Evolutionary conservation across 2,888 invertebrate genomes (phyloP).

Genomic region (Thecocarcelia acutangulata): DNA sequence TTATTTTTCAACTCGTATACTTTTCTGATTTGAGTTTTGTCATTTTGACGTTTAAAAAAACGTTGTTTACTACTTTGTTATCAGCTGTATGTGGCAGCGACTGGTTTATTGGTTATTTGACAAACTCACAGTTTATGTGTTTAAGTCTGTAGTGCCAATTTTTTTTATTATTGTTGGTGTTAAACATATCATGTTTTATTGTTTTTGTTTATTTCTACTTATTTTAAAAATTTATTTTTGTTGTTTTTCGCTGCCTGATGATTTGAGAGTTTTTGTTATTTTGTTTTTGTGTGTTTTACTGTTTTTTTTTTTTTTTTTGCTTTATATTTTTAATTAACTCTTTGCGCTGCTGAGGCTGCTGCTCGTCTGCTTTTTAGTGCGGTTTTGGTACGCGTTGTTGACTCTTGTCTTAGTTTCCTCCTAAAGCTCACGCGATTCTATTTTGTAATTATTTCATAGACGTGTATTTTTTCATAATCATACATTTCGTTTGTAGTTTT

Average conservation of each 20-base stretch:
- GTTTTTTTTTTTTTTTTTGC: background rate
- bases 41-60: slow-evolving; percentile 30
- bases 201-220: slow-evolving; percentile 49
- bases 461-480: slow-evolving; percentile 16
- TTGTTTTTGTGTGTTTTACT: slow-evolving; percentile 26
- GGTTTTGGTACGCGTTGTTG: slow-evolving; percentile 65
- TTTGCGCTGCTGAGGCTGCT: slow-evolving; percentile 68
- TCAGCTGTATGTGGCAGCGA: slow-evolving; percentile 48
- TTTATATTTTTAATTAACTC: slow-evolving; percentile 54
- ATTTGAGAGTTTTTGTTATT: slow-evolving; percentile 45
- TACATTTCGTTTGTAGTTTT: background rate
- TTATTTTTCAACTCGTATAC: slow-evolving; percentile 4
- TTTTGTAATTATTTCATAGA: slow-evolving; percentile 41
- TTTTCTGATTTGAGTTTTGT: slow-evolving; percentile 32
- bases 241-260: slow-evolving; percentile 39
- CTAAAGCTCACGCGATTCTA: slow-evolving; percentile 63
- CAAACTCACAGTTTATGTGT: slow-evolving; percentile 19
- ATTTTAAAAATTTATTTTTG: slow-evolving; percentile 27
- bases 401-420: slow-evolving; percentile 65
- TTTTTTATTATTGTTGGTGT: slow-evolving; percentile 45
- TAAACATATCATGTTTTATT: slow-evolving; percentile 24
- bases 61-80: slow-evolving; percentile 45
- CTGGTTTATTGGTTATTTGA: background rate
- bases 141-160: slow-evolving; percentile 62
- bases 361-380: slow-evolving; percentile 69